These are phyloP conservation scores for pig (Sus scrofa) DNA, from an alignment of 2,113 vertebrate genomes.

Conservation along the genomic window T2T-Sscrofa CM000828.6:64784001-64784500, in stretches of 20 bases:
- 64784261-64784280: not conserved
- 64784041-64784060: fast-evolving
- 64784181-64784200: fast-evolving
- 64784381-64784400: no score
- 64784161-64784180: fast-evolving
- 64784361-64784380: no score
- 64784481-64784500: no score
- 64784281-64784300: no score
- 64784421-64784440: no score
- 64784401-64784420: no score
- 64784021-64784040: fast-evolving
- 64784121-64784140: not conserved
- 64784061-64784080: not conserved
- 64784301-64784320: not conserved
- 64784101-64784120: not conserved
- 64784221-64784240: not conserved
- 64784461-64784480: no score
- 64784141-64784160: not conserved
- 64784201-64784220: fast-evolving
- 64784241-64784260: not conserved
- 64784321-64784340: not conserved
- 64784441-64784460: no score
- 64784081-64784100: not conserved
- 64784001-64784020: fast-evolving
- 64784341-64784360: not conserved